phyloP scores from a whole-genome alignment of 30 jellyfish, hydroid and myxozoan genomes.

The Calvadosia cruxmelitensis region DNA sequence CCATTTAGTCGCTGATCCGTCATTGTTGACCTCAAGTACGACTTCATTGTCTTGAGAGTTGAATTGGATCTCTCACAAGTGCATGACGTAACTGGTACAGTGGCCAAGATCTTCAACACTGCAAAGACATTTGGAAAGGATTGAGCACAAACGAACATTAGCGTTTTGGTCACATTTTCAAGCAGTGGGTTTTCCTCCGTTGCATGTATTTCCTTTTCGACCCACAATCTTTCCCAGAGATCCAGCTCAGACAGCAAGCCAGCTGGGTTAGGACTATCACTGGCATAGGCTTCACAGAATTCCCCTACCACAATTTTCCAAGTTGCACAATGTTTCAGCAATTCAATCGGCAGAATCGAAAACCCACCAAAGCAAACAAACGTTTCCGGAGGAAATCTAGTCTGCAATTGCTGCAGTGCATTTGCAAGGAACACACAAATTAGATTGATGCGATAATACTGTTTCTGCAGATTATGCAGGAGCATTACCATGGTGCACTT shows the following conservation, averaged over 20 bases:
- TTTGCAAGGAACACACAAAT: too few relatives aligned
- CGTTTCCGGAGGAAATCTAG: too few relatives aligned
- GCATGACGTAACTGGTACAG: too few relatives aligned
- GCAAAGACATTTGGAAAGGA: too few relatives aligned
- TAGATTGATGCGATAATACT: too few relatives aligned
- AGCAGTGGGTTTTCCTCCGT: neutral
- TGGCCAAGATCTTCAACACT: too few relatives aligned
- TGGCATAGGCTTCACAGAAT: neutral
- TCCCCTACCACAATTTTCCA: neutral
- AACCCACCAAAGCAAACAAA: neutral
- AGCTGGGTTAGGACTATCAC: neutral
- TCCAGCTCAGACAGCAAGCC: neutral
- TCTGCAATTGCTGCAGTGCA: too few relatives aligned
- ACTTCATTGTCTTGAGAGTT: neutral
- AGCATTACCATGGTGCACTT: too few relatives aligned
- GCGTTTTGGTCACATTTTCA: too few relatives aligned
- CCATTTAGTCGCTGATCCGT: neutral
- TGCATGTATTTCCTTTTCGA: neutral
- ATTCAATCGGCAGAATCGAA: neutral
- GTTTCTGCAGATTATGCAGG: too few relatives aligned
- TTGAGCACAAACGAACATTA: too few relatives aligned
- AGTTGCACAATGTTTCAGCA: neutral
- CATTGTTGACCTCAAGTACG: neutral
- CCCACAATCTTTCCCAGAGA: conserved; percentile 1
- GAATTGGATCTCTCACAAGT: conserved; percentile 1